Evolutionary conservation across 1,140 invertebrate species (phyloP).

Genomic region (Lucilia cuprina): DNA sequence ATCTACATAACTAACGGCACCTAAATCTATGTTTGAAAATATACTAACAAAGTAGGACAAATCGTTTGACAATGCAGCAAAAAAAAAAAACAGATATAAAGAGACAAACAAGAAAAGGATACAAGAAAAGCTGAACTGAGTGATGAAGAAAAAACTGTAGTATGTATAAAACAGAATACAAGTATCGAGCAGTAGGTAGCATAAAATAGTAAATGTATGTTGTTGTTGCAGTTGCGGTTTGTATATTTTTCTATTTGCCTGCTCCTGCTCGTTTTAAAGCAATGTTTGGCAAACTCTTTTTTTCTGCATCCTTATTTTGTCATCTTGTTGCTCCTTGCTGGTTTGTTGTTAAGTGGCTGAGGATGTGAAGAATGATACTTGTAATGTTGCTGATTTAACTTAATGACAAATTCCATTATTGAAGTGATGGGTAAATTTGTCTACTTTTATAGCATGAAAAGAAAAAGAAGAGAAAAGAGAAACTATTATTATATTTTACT

Average conservation of each 20-base stretch:
- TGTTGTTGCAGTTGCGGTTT: neutral
- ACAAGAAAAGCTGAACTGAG: neutral
- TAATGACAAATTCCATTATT: conserved; percentile 33
- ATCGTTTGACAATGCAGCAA: conserved; percentile 30
- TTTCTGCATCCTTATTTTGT: neutral
- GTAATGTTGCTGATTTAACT: conserved; percentile 35
- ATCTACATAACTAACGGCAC: neutral
- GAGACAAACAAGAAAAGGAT: no score
- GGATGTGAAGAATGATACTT: conserved; percentile 29
- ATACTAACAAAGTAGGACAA: conserved; percentile 23
- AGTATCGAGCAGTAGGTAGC: neutral
- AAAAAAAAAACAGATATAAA: neutral
- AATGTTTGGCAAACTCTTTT: conserved; percentile 13
- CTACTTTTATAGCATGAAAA: neutral
- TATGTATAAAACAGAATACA: neutral
- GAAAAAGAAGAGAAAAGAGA: neutral
- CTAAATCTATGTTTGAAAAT: neutral
- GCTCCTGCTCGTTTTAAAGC: neutral
- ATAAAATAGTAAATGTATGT: neutral
- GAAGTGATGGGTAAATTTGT: conserved; percentile 25
- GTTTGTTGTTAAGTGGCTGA: conserved; percentile 31
- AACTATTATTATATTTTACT: neutral
- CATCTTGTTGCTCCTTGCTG: neutral
- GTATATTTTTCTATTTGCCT: neutral
- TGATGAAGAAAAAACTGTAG: neutral